Percentiles rank a stretch among this genome's conserved stretches.
phyloP scores from a whole-genome alignment of 2,113 vertebrate species.

The Melierax canorus region DNA sequence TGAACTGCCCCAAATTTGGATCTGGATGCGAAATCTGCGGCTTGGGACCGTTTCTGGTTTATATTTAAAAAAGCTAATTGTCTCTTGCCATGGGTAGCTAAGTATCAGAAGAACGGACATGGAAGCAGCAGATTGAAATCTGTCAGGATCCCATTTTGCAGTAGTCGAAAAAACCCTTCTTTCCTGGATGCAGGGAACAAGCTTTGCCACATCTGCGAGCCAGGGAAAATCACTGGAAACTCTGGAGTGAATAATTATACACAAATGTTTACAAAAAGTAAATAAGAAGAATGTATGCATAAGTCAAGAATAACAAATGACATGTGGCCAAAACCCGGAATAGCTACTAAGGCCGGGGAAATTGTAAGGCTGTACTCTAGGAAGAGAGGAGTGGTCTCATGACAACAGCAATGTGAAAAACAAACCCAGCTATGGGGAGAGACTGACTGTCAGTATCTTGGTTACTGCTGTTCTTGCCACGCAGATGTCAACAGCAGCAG shows the following conservation, averaged over 20 bases:
- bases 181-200: not conserved
- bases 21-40: conserved; percentile 32
- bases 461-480: not conserved
- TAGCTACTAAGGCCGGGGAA: not conserved
- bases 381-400: not conserved
- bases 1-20: conserved; percentile 41
- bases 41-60: conserved; percentile 44
- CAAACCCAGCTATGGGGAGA: not conserved
- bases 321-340: conserved; percentile 26
- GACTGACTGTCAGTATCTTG: not conserved
- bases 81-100: conserved; percentile 22
- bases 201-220: conserved; percentile 12
- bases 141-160: conserved; percentile 11
- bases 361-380: not conserved
- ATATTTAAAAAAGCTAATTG: conserved; percentile 31
- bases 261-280: conserved; percentile 58
- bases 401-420: not conserved
- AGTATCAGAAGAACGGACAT: not conserved
- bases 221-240: conserved; percentile 51
- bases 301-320: conserved; percentile 52
- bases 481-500: not conserved
- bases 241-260: conserved; percentile 50
- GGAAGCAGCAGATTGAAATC: conserved; percentile 13
- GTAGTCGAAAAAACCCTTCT: not conserved
- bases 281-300: conserved; percentile 35